Percentiles rank a stretch among this genome's conserved stretches.
These are phyloP conservation scores for Condylostylus longicornis DNA, from an alignment of 1,140 invertebrate genomes.

Conservation along the genomic window DNA sequence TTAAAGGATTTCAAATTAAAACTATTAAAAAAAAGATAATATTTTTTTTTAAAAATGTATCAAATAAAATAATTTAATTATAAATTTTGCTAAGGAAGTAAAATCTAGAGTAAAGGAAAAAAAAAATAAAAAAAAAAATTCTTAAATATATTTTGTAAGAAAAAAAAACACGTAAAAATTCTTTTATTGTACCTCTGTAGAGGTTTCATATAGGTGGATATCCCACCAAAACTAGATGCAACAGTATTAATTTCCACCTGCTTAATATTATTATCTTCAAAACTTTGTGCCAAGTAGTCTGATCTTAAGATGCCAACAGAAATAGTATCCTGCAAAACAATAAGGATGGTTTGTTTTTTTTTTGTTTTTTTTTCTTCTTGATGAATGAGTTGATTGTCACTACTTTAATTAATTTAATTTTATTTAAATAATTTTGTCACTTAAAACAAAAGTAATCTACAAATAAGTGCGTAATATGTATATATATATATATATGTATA, in stretches of 20 bases:
- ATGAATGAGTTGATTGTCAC: constrained; percentile 14
- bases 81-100: too few relatives aligned
- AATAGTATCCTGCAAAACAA: constrained; percentile 27
- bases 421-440: too few relatives aligned
- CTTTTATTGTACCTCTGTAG: constrained; percentile 47
- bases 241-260: constrained; percentile 66
- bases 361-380: not conserved
- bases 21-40: too few relatives aligned
- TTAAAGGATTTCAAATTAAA: too few relatives aligned
- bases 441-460: too few relatives aligned
- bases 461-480: too few relatives aligned
- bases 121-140: not conserved
- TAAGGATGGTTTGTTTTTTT: not conserved
- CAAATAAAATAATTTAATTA: too few relatives aligned
- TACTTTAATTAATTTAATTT: too few relatives aligned
- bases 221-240: constrained; percentile 53
- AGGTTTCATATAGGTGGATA: constrained; percentile 40
- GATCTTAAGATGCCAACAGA: constrained; percentile 53
- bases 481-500: too few relatives aligned
- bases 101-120: too few relatives aligned
- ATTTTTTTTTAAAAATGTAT: too few relatives aligned
- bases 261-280: constrained; percentile 43
- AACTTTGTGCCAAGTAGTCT: constrained; percentile 55
- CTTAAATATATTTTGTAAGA: not conserved
- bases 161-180: not conserved